phyloP scores from a whole-genome alignment of 2,797 vertebrate species.

The Rhinichthys osculus region DNA sequence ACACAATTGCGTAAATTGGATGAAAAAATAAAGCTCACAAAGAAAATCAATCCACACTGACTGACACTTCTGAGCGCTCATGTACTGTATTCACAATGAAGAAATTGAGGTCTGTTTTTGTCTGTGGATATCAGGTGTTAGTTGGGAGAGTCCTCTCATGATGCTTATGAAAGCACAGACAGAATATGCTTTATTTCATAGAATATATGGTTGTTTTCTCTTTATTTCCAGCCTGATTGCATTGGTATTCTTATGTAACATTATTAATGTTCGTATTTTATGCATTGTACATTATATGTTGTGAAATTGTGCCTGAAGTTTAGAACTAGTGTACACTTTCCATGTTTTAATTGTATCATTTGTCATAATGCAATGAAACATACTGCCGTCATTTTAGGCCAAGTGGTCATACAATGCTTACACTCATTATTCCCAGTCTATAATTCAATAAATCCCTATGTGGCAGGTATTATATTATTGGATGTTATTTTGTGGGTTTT shows the following conservation, averaged over 20 bases:
- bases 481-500: neutral
- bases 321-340: too few relatives aligned
- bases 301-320: neutral
- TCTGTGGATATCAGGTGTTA: constrained; percentile 37
- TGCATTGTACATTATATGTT: neutral
- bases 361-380: too few relatives aligned
- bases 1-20: constrained; percentile 28
- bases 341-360: too few relatives aligned
- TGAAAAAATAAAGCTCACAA: constrained; percentile 35
- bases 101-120: constrained; percentile 28
- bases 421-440: too few relatives aligned
- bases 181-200: constrained; percentile 41
- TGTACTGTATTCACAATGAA: constrained; percentile 18
- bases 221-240: neutral
- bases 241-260: neutral
- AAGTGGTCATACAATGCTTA: too few relatives aligned
- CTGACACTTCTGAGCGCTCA: constrained; percentile 33
- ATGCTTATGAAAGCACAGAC: constrained; percentile 34
- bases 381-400: too few relatives aligned
- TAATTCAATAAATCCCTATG: too few relatives aligned
- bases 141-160: constrained; percentile 35
- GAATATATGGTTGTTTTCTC: constrained; percentile 40
- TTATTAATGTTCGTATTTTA: too few relatives aligned
- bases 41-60: constrained; percentile 20
- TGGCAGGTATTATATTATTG: too few relatives aligned